phyloP scores from a whole-genome alignment of 2,797 vertebrate species.

The Propithecus deckenii region DNA sequence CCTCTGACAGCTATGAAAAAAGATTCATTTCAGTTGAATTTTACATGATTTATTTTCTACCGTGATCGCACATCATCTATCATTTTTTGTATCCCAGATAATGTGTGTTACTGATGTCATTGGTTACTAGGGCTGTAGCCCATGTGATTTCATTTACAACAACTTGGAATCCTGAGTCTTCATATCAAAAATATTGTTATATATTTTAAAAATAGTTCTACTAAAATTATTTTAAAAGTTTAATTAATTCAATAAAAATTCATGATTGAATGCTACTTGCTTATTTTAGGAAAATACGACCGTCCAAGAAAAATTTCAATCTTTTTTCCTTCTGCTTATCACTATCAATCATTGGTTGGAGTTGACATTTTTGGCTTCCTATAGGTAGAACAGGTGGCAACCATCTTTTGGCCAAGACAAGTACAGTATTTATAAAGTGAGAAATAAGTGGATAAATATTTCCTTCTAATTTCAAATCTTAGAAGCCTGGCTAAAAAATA shows the following conservation, averaged over 20 bases:
- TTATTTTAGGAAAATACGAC: slow-evolving; percentile 62
- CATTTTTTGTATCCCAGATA: slow-evolving; percentile 50
- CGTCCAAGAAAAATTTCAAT: slow-evolving; percentile 55
- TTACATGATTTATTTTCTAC: slow-evolving; percentile 55
- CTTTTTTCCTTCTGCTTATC: slow-evolving; percentile 63
- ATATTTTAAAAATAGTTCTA: slow-evolving; percentile 27
- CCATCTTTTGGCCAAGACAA: slow-evolving; percentile 70
- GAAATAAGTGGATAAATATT: slow-evolving; percentile 75
- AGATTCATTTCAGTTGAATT: slow-evolving; percentile 60
- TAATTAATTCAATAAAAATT: slow-evolving; percentile 57
- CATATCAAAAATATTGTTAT: slow-evolving; percentile 15
- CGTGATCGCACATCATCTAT: neutral
- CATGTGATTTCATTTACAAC: slow-evolving; percentile 12
- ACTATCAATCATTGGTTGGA: slow-evolving; percentile 68
- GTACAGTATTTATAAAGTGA: slow-evolving; percentile 78
- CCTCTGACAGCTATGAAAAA: slow-evolving; percentile 52
- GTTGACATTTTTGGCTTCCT: slow-evolving; percentile 72
- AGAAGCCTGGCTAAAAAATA: slow-evolving; percentile 71
- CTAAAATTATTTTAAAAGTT: slow-evolving; percentile 50
- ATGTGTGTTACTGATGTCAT: neutral
- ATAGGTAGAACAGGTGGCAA: slow-evolving; percentile 76
- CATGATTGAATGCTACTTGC: slow-evolving; percentile 43
- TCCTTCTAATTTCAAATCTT: slow-evolving; percentile 65
- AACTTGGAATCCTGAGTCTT: slow-evolving; percentile 9
- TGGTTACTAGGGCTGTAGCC: neutral